These are phyloP conservation scores for Myzus persicae DNA, from an alignment of 1,140 invertebrate species.

Conservation along the genomic window DNA sequence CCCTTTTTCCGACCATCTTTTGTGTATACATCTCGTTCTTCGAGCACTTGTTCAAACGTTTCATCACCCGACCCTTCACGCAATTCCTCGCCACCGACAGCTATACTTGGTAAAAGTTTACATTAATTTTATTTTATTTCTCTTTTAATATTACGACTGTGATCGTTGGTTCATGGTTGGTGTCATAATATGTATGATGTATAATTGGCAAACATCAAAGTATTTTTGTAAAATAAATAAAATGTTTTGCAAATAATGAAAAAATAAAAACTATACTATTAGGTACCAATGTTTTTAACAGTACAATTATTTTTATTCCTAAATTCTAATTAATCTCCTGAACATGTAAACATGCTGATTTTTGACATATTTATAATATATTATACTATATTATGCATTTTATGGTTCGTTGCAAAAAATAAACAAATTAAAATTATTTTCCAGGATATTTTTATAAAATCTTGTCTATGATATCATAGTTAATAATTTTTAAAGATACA, in stretches of 20 bases:
- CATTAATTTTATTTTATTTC: neutral
- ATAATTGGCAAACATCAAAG: neutral
- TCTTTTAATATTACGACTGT: neutral
- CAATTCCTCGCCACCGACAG: neutral
- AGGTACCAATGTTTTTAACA: neutral
- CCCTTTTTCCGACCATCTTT: slow-evolving; percentile 62
- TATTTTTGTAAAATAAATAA: neutral
- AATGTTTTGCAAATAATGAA: neutral
- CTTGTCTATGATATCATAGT: neutral
- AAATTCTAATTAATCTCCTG: neutral
- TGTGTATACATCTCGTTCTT: slow-evolving; percentile 71
- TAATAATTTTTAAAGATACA: neutral
- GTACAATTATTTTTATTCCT: neutral
- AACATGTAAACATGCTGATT: neutral
- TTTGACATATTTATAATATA: too few relatives aligned
- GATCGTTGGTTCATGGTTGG: neutral
- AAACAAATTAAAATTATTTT: too few relatives aligned
- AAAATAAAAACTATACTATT: neutral
- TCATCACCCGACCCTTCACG: slow-evolving; percentile 68
- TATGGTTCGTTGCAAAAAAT: neutral
- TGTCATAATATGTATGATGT: neutral
- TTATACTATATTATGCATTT: neutral
- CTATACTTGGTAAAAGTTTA: neutral
- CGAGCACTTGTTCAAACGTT: slow-evolving; percentile 68
- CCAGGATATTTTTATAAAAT: neutral